Percentiles rank a stretch among this genome's conserved stretches.
Conservation (phyloP, 2,113 vertebrate species). For the Indicator maculatus region DNA sequence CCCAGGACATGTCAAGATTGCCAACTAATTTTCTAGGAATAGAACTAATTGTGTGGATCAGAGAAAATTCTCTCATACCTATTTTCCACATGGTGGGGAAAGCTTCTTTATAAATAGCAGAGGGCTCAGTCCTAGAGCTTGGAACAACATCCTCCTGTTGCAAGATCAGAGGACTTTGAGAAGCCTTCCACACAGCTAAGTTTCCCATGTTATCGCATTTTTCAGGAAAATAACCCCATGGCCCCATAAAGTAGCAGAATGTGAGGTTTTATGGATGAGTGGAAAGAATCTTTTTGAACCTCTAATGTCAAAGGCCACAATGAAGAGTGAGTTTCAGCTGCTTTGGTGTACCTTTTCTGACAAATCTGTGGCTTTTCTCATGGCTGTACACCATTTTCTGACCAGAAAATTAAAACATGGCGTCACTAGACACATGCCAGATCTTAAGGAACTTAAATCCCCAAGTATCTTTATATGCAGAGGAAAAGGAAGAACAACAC, state of each 20-base stretch:
- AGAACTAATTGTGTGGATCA: not conserved
- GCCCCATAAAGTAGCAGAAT: not conserved
- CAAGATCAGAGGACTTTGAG: not conserved
- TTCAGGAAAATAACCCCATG: not conserved
- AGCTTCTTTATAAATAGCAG: not conserved
- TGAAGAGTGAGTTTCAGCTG: not conserved
- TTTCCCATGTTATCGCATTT: not conserved
- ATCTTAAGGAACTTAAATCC: not conserved
- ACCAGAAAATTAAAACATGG: not conserved
- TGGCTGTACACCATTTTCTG: not conserved
- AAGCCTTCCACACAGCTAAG: not conserved
- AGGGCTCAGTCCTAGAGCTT: not conserved
- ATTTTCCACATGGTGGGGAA: not conserved
- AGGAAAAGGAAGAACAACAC: not conserved
- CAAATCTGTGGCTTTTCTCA: not conserved
- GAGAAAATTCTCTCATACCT: not conserved
- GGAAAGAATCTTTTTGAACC: not conserved
- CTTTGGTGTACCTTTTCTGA: not conserved
- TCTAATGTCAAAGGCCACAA: not conserved
- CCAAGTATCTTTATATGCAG: not conserved
- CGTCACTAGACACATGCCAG: not conserved
- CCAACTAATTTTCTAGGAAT: slow-evolving; percentile 45
- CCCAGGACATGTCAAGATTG: not conserved
- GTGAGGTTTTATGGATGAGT: not conserved
- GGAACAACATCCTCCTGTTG: not conserved